A percentile compares a stretch with the other conserved stretches of the same genome.
These are phyloP conservation scores for Circaetus cinerascens DNA, from an alignment of 2,113 vertebrate genomes.

Conservation along the genomic window DNA sequence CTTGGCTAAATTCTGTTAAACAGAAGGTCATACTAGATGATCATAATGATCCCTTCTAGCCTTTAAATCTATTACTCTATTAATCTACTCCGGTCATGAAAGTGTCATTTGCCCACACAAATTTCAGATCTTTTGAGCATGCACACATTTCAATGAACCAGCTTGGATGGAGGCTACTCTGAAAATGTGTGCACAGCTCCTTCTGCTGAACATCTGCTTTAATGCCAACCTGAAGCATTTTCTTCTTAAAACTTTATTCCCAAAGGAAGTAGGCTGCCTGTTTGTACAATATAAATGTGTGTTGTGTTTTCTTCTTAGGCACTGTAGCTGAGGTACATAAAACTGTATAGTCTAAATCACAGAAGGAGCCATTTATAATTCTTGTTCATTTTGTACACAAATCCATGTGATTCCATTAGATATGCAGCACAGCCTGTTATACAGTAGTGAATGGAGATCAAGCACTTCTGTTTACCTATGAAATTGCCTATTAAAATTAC, in stretches of 20 bases:
- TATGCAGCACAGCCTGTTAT: slow-evolving; percentile 56
- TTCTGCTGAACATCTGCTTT: slow-evolving; percentile 51
- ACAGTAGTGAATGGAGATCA: slow-evolving; percentile 66
- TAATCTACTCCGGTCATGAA: slow-evolving; percentile 35
- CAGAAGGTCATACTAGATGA: slow-evolving; percentile 51
- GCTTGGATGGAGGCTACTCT: neutral
- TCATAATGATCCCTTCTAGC: slow-evolving; percentile 58
- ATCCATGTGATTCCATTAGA: slow-evolving; percentile 57
- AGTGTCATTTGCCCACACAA: slow-evolving; percentile 21
- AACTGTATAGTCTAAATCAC: slow-evolving; percentile 35
- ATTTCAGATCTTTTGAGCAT: neutral
- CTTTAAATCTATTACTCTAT: slow-evolving; percentile 40
- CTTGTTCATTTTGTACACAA: slow-evolving; percentile 63
- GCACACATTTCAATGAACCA: neutral
- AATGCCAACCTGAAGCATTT: neutral
- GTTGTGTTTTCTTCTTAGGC: slow-evolving; percentile 21
- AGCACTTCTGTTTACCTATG: slow-evolving; percentile 69
- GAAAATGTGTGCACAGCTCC: neutral
- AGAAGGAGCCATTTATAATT: slow-evolving; percentile 62
- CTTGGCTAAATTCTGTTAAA: slow-evolving; percentile 52
- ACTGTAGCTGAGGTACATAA: neutral
- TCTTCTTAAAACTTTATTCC: slow-evolving; percentile 2
- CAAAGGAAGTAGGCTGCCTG: neutral
- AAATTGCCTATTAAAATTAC: slow-evolving; percentile 65
- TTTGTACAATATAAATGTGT: neutral